Conservation (phyloP, 2,888 invertebrate species). For the Cenopis cana region DNA sequence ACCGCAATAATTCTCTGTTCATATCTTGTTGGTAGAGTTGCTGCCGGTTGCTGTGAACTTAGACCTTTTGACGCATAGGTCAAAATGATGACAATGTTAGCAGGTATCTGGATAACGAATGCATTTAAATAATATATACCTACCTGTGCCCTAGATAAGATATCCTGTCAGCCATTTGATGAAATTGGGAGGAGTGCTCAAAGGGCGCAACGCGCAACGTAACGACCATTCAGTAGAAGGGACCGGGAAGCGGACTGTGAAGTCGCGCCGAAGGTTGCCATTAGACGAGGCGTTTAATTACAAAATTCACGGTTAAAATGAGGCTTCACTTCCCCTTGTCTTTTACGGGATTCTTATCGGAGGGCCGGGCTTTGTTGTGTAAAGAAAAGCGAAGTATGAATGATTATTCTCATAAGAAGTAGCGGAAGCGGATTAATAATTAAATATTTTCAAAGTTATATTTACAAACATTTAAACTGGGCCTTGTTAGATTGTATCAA, state of each 20-base stretch:
- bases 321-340: conserved; percentile 79
- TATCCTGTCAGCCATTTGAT: conserved; percentile 40
- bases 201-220: conserved; percentile 39
- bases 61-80: background rate
- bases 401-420: conserved; percentile 2
- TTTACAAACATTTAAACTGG: background rate
- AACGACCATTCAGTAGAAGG: conserved; percentile 58
- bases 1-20: background rate
- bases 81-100: background rate
- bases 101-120: background rate
- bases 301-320: conserved; percentile 77
- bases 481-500: too few species aligned
- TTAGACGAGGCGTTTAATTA: conserved; percentile 83
- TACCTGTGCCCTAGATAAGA: conserved; percentile 25
- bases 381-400: conserved; percentile 30
- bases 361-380: conserved; percentile 44
- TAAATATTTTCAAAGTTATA: background rate
- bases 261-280: conserved; percentile 75
- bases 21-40: background rate
- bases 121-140: conserved; percentile 23
- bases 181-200: conserved; percentile 39
- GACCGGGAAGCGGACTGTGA: conserved; percentile 68
- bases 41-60: background rate
- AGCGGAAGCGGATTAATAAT: conserved; percentile 6
- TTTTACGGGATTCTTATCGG: conserved; percentile 75